Evolutionary conservation across 1,140 invertebrate genomes (phyloP).

Genomic region (Bombus huntii): DNA sequence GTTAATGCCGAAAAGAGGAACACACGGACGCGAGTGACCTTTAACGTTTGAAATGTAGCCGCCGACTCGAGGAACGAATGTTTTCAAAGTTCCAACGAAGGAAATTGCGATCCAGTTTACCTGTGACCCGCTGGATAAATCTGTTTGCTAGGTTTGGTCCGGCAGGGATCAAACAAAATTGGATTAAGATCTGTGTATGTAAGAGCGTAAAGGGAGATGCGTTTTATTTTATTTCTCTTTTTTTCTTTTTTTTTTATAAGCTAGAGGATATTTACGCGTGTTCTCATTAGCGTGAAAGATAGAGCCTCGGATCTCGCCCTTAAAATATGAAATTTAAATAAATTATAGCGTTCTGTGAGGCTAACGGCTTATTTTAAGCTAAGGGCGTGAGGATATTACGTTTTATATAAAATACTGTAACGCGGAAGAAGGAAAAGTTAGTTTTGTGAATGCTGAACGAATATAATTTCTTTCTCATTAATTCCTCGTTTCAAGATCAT

Average conservation of each 20-base stretch:
- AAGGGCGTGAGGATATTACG: neutral
- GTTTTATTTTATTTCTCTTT: neutral
- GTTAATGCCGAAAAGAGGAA: constrained; percentile 12
- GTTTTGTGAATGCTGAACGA: too few relatives aligned
- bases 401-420: too few relatives aligned
- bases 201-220: too few relatives aligned
- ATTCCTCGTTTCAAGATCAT: too few relatives aligned
- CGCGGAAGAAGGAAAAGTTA: too few relatives aligned
- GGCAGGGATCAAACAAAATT: neutral
- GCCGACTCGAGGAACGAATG: neutral
- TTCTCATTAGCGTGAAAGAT: neutral
- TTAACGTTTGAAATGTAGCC: neutral
- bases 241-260: neutral
- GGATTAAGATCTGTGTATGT: neutral
- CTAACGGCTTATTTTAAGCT: neutral
- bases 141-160: neutral
- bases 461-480: too few relatives aligned
- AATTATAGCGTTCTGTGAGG: neutral
- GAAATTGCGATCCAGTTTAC: neutral
- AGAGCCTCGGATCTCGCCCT: neutral
- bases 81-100: constrained; percentile 23
- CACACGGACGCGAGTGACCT: neutral
- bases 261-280: neutral
- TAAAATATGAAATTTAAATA: neutral
- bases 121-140: neutral